Conservation (phyloP, 2,888 invertebrate genomes). For the Hypena proboscidalis region DNA sequence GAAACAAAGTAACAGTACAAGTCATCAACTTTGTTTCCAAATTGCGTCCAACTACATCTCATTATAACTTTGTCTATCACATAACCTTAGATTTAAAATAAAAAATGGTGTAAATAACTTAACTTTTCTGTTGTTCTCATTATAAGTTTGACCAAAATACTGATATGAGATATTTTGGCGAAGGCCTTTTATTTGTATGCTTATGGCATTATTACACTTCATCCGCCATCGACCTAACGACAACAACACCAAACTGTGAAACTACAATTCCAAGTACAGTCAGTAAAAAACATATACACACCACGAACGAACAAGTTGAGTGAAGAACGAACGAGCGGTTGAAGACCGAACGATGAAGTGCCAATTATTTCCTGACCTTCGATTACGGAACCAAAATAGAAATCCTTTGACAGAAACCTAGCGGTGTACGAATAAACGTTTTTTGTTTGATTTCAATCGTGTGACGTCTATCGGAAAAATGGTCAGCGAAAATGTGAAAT, state of each 20-base stretch:
- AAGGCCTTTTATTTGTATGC: too few species aligned
- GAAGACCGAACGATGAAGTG: constrained; percentile 35
- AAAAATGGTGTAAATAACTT: too few species aligned
- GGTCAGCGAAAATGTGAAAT: too few species aligned
- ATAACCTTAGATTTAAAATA: too few species aligned
- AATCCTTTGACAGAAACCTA: constrained; percentile 27
- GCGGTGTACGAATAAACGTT: constrained; percentile 17
- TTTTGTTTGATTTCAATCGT: constrained; percentile 4
- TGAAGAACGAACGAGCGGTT: constrained; percentile 24
- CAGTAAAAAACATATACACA: constrained; percentile 16
- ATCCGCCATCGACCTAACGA: background rate
- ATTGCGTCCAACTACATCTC: too few species aligned
- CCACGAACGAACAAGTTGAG: constrained; percentile 20
- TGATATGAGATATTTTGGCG: too few species aligned
- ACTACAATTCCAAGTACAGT: constrained; percentile 13
- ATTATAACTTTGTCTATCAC: too few species aligned
- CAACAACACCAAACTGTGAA: constrained; percentile 9
- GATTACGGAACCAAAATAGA: constrained; percentile 27
- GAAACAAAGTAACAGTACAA: background rate
- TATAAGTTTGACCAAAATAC: too few species aligned
- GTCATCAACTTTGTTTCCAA: too few species aligned
- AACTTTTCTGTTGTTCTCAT: too few species aligned
- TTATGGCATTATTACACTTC: constrained; percentile 6
- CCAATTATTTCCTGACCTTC: constrained; percentile 47
- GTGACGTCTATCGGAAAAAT: constrained; percentile 2